Conservation (phyloP, 2,797 vertebrate species). For the Phrynocephalus forsythii region DNA sequence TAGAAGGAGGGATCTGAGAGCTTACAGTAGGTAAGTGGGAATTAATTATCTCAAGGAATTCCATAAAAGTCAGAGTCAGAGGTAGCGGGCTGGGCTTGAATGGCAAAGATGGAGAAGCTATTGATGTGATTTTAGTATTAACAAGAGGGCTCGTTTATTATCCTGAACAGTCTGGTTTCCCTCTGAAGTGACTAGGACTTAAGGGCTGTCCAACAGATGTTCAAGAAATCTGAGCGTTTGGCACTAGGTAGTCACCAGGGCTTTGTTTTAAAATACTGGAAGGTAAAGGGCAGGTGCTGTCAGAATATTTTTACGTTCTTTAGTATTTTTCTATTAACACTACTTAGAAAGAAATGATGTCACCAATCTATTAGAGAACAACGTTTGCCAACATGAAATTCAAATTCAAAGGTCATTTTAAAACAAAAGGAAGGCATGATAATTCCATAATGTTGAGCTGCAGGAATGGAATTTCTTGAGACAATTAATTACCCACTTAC, state of each 20-base stretch:
- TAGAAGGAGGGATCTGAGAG: no score
- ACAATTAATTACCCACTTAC: neutral
- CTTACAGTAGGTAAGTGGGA: neutral
- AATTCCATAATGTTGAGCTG: neutral
- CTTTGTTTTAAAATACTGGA: constrained; percentile 26
- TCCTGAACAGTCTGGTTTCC: neutral
- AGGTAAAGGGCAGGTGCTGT: constrained; percentile 23
- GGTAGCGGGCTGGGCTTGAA: neutral
- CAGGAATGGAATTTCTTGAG: constrained; percentile 26
- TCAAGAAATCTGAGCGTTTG: constrained; percentile 45
- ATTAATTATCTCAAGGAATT: constrained; percentile 15
- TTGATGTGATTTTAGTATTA: constrained; percentile 43
- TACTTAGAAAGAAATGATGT: neutral
- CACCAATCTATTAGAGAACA: neutral
- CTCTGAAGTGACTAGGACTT: constrained; percentile 15
- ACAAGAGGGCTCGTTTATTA: neutral
- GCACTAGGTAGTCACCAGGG: constrained; percentile 27
- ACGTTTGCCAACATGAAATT: neutral
- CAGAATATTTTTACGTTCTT: constrained; percentile 43
- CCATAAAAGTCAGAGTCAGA: constrained; percentile 26
- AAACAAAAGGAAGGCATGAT: neutral
- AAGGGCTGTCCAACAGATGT: constrained; percentile 47
- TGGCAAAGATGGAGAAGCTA: constrained; percentile 3
- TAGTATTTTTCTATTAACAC: constrained; percentile 42
- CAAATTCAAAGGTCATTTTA: constrained; percentile 21